These are phyloP conservation scores for Bos taurus DNA, from an alignment of 2,113 vertebrate genomes.

Conservation along the genomic window DNA sequence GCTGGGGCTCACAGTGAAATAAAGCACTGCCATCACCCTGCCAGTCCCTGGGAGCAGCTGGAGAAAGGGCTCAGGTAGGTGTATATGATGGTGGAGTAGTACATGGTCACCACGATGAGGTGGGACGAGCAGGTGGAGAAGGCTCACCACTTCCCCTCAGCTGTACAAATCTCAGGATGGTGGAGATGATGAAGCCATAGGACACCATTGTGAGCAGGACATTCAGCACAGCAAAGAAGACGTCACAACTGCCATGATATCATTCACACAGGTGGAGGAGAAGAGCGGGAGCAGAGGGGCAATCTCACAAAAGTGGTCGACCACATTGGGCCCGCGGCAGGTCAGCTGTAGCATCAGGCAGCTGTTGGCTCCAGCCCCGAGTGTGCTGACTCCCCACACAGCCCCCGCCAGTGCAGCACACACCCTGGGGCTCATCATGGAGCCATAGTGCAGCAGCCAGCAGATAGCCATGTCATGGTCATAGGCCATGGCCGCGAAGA, in stretches of 20 bases:
- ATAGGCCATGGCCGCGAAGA: too few species aligned
- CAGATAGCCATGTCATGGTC: too few species aligned
- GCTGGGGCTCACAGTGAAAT: conserved; percentile 45
- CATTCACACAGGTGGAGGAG: background rate
- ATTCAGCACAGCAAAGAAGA: background rate
- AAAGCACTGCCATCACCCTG: conserved; percentile 42
- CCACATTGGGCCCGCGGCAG: background rate
- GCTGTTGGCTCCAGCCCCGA: background rate
- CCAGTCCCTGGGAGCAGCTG: conserved; percentile 33
- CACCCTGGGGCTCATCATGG: background rate
- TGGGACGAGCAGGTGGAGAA: background rate
- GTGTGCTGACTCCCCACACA: background rate
- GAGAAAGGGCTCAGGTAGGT: conserved; percentile 43
- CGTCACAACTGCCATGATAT: background rate
- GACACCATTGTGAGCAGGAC: background rate
- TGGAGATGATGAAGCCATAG: background rate
- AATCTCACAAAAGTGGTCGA: background rate
- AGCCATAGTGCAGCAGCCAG: background rate
- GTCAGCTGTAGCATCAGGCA: background rate
- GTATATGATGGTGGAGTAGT: conserved; percentile 49
- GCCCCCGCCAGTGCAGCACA: background rate
- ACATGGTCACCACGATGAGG: background rate
- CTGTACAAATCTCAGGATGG: background rate
- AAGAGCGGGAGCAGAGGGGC: background rate
- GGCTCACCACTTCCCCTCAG: background rate